Evolutionary conservation across 2,113 vertebrate genomes (phyloP).

Genomic region (Prolemur simus): DNA sequence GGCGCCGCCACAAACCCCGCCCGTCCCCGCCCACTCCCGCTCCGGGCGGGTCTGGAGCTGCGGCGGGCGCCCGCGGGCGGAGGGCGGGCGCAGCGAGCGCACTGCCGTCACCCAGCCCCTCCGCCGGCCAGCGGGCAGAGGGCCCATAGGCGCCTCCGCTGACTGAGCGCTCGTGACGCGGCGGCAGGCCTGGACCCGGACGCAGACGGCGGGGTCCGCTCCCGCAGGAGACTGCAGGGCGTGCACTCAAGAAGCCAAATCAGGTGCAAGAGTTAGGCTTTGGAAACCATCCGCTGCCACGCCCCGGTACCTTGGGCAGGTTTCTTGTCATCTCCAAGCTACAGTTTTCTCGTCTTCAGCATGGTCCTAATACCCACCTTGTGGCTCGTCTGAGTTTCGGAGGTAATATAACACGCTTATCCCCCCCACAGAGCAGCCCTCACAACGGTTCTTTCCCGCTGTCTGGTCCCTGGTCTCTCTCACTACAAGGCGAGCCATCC

Average conservation of each 20-base stretch:
- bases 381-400: background rate
- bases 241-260: background rate
- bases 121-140: no score
- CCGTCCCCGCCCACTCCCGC: fast-evolving
- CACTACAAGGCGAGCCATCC: background rate
- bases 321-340: background rate
- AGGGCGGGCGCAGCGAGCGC: no score
- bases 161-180: background rate
- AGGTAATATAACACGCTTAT: background rate
- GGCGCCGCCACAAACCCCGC: background rate
- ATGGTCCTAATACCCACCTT: no score
- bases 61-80: fast-evolving
- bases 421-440: background rate
- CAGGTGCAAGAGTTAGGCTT: background rate
- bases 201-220: background rate
- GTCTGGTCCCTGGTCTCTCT: background rate
- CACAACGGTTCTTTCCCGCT: background rate
- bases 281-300: background rate
- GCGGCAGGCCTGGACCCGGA: background rate
- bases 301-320: background rate
- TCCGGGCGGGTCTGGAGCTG: background rate
- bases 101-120: background rate
- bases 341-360: background rate
- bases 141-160: fast-evolving
- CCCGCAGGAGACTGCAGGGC: background rate